A percentile compares a stretch with the other conserved stretches of the same genome.
These are phyloP conservation scores for Saturnia pavonia DNA, from an alignment of 2,888 invertebrate genomes.

Conservation along the genomic window DNA sequence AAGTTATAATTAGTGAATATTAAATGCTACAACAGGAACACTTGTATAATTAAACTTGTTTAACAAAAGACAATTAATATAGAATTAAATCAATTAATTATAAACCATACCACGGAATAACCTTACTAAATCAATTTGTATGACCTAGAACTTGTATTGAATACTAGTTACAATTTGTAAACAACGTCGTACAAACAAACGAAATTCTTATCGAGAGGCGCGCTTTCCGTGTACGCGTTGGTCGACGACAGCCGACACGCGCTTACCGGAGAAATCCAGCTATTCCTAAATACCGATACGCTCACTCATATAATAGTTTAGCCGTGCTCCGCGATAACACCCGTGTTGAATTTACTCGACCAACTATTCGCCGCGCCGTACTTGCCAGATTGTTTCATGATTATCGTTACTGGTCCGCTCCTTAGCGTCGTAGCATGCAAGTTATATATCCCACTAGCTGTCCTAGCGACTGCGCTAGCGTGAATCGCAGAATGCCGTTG, in stretches of 20 bases:
- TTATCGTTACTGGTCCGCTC: no score
- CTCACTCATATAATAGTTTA: slow-evolving; percentile 35
- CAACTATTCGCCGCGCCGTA: no score
- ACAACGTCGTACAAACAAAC: slow-evolving; percentile 62
- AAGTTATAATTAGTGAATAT: background rate
- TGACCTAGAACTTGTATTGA: slow-evolving; percentile 76
- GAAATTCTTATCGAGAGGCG: slow-evolving; percentile 63
- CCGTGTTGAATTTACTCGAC: background rate
- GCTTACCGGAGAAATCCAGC: slow-evolving; percentile 59
- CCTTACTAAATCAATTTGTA: slow-evolving; percentile 39
- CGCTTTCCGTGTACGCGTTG: slow-evolving; percentile 57
- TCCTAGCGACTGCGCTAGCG: no score
- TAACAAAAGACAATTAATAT: background rate
- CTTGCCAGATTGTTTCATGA: no score
- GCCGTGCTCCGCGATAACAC: background rate
- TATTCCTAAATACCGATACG: slow-evolving; percentile 40
- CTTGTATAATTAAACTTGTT: background rate
- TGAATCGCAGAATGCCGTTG: no score
- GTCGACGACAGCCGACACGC: slow-evolving; percentile 46
- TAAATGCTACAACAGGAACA: background rate
- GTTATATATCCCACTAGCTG: no score
- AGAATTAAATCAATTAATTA: background rate
- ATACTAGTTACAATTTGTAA: slow-evolving; percentile 58
- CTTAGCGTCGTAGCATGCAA: no score
- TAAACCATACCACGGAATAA: background rate